These are phyloP conservation scores for Heliconius aoede DNA, from an alignment of 2,888 invertebrate genomes.

Conservation along the genomic window DNA sequence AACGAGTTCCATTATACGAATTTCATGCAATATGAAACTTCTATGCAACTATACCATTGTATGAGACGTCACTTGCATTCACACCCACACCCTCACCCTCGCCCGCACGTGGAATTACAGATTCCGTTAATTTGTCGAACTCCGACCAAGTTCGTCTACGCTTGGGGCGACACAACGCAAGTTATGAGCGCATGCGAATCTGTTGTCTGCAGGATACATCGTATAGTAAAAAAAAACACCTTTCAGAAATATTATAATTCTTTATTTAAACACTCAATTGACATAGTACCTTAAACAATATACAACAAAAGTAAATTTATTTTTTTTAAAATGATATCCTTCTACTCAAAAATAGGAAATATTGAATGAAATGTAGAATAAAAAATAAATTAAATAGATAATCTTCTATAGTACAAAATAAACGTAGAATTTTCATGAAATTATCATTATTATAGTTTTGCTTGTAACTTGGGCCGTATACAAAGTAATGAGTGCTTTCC, in stretches of 20 bases:
- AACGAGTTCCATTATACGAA: slow-evolving; percentile 4
- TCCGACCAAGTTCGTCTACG: slow-evolving; percentile 37
- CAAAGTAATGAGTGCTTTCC: slow-evolving; percentile 10
- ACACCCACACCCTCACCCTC: too few relatives aligned
- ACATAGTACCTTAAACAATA: too few relatives aligned
- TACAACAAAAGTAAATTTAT: too few relatives aligned
- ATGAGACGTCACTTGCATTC: slow-evolving; percentile 29
- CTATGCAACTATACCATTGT: slow-evolving; percentile 30
- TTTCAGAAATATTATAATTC: too few relatives aligned
- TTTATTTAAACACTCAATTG: too few relatives aligned
- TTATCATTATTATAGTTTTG: background rate
- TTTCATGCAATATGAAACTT: slow-evolving; percentile 26
- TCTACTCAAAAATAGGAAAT: too few relatives aligned
- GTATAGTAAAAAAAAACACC: too few relatives aligned
- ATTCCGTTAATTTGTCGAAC: slow-evolving; percentile 48
- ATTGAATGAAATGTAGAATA: too few relatives aligned
- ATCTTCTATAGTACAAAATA: too few relatives aligned
- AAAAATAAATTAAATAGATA: too few relatives aligned
- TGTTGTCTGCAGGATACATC: background rate
- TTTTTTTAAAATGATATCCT: too few relatives aligned
- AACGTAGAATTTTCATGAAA: too few relatives aligned
- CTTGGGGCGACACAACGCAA: slow-evolving; percentile 17
- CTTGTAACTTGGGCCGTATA: background rate
- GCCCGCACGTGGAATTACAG: slow-evolving; percentile 39
- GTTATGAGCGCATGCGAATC: background rate